phyloP scores from a whole-genome alignment of 2,797 vertebrate species.

The Pogoniulus pusillus region DNA sequence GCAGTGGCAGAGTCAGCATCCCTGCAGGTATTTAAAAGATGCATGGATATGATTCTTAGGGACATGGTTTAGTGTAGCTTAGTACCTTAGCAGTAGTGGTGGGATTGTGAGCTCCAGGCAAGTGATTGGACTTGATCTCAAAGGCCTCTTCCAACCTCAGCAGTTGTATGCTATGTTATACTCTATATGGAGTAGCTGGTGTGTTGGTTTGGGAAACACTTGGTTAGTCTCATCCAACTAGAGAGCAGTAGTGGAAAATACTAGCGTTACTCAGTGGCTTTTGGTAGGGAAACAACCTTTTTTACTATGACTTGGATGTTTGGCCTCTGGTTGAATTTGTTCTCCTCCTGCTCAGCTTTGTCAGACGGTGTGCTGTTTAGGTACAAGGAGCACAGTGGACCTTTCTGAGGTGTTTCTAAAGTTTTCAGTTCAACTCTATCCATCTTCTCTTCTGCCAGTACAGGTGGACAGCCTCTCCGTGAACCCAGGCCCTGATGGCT shows the following conservation, averaged over 20 bases:
- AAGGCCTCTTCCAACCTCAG: too few species aligned
- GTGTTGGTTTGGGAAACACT: background rate
- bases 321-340: background rate
- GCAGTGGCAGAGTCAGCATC: too few species aligned
- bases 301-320: background rate
- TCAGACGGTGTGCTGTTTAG: background rate
- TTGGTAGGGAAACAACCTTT: background rate
- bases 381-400: background rate
- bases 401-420: background rate
- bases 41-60: too few species aligned
- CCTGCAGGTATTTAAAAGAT: too few species aligned
- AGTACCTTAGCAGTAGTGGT: too few species aligned
- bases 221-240: background rate
- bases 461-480: slow-evolving; percentile 97
- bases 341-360: background rate
- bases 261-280: background rate
- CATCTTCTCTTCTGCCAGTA: background rate
- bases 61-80: too few species aligned
- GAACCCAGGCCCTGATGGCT: slow-evolving; percentile 86
- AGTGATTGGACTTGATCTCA: too few species aligned
- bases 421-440: background rate
- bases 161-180: too few species aligned
- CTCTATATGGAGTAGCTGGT: background rate
- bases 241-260: background rate
- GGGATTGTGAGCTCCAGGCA: too few species aligned